A percentile compares a stretch with the other conserved stretches of the same genome.
Conservation (phyloP, 2,888 invertebrate species). For the Drosophila yooni region DNA sequence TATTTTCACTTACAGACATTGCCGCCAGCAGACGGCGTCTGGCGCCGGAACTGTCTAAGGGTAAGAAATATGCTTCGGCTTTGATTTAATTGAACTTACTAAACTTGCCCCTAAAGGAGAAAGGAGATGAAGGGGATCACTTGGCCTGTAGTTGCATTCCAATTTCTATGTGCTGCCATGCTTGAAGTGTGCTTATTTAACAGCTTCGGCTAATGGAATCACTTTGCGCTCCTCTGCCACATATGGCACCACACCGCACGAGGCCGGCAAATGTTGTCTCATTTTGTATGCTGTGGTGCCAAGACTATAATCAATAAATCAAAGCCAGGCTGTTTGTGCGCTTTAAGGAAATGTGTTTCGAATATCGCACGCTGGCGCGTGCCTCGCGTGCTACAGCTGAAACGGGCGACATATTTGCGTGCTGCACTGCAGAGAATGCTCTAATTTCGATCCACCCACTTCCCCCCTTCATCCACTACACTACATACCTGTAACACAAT, state of each 20-base stretch:
- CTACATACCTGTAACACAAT: slow-evolving; percentile 1
- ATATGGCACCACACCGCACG: slow-evolving; percentile 45
- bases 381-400: slow-evolving; percentile 56
- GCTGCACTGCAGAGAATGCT: slow-evolving; percentile 73
- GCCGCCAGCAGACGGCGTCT: slow-evolving; percentile 77
- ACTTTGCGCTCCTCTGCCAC: slow-evolving; percentile 32
- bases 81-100: slow-evolving; percentile 78
- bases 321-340: slow-evolving; percentile 59
- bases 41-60: slow-evolving; percentile 80
- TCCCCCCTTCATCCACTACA: no score
- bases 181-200: slow-evolving; percentile 74
- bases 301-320: slow-evolving; percentile 79
- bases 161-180: slow-evolving; percentile 38
- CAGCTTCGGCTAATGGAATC: slow-evolving; percentile 58
- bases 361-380: slow-evolving; percentile 70
- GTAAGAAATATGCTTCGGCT: slow-evolving; percentile 78
- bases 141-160: slow-evolving; percentile 46
- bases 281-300: slow-evolving; percentile 76
- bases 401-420: slow-evolving; percentile 68
- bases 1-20: slow-evolving; percentile 67
- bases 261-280: slow-evolving; percentile 74
- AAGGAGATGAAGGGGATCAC: neutral
- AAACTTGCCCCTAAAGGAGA: slow-evolving; percentile 35
- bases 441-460: neutral
- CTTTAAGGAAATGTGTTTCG: slow-evolving; percentile 53